Conservation (phyloP, 2,113 vertebrate genomes). For the Nyctereutes procyonoides region DNA sequence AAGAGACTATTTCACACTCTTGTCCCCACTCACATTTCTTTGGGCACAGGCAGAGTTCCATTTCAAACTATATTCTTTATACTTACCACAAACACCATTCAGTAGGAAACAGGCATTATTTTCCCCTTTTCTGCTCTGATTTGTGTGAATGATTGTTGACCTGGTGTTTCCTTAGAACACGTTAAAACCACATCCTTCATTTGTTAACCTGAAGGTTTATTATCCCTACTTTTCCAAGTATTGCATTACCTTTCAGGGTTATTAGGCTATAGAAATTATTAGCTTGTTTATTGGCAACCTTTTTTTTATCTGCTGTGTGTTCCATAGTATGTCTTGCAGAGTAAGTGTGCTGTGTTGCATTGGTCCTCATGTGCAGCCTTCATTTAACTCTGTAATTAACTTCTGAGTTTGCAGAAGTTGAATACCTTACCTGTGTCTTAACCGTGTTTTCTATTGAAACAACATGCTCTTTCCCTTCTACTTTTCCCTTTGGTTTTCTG, state of each 20-base stretch:
- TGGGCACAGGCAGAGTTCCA: not conserved
- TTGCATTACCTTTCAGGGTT: constrained; percentile 1
- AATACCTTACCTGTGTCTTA: not conserved
- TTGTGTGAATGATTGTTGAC: not conserved
- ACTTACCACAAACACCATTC: not conserved
- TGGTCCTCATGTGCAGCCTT: not conserved
- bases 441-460: not conserved
- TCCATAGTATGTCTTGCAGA: not conserved
- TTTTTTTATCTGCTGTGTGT: not conserved
- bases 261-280: not conserved
- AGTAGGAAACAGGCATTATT: not conserved
- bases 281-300: constrained; percentile 26
- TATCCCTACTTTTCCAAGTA: constrained; percentile 36
- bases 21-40: not conserved
- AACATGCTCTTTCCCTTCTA: not conserved
- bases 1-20: not conserved
- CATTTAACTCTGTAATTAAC: not conserved
- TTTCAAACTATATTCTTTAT: not conserved
- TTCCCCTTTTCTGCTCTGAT: not conserved
- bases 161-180: not conserved
- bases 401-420: constrained; percentile 3
- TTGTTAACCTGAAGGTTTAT: not conserved
- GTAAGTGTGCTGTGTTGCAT: not conserved
- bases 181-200: not conserved
- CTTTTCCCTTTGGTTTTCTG: not conserved